Percentiles rank a stretch among this genome's conserved stretches.
These are phyloP conservation scores for Litoditis marina DNA, from an alignment of 2,888 invertebrate genomes.

Conservation along the genomic window DNA sequence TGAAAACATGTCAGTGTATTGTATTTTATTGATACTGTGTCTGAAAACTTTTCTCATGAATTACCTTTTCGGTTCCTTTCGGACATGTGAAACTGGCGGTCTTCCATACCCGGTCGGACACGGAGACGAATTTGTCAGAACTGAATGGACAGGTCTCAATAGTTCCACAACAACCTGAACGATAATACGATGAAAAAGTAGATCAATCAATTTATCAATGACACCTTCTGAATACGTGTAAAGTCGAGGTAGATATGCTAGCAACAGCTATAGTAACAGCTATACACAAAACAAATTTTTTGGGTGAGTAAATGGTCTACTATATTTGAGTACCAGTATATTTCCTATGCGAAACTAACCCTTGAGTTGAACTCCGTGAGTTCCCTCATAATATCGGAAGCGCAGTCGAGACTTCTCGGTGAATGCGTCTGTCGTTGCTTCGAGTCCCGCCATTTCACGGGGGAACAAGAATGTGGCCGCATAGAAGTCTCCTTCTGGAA, in stretches of 20 bases:
- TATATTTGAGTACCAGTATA: not conserved
- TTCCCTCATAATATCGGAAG: constrained; percentile 61
- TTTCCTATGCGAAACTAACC: constrained; percentile 15
- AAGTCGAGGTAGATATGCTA: too few species aligned
- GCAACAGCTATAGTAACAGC: too few species aligned
- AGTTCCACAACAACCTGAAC: constrained; percentile 41
- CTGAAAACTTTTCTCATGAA: constrained; percentile 7
- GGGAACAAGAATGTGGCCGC: constrained; percentile 61
- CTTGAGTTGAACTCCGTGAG: constrained; percentile 61
- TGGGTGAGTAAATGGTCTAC: too few species aligned
- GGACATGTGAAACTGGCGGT: constrained; percentile 58
- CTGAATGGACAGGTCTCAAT: constrained; percentile 50
- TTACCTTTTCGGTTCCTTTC: constrained; percentile 56
- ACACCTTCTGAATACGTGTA: too few species aligned
- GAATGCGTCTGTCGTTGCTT: constrained; percentile 45
- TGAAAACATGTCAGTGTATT: too few species aligned
- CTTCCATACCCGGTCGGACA: constrained; percentile 59
- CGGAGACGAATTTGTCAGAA: constrained; percentile 59
- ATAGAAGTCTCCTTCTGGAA: constrained; percentile 56
- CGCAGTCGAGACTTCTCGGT: constrained; percentile 48
- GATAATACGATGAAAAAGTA: not conserved
- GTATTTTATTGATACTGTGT: too few species aligned
- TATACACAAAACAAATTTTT: too few species aligned
- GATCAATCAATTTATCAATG: too few species aligned
- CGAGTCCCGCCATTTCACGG: constrained; percentile 58